phyloP scores from a whole-genome alignment of 2,113 vertebrate species.

The Chrysemys picta region DNA sequence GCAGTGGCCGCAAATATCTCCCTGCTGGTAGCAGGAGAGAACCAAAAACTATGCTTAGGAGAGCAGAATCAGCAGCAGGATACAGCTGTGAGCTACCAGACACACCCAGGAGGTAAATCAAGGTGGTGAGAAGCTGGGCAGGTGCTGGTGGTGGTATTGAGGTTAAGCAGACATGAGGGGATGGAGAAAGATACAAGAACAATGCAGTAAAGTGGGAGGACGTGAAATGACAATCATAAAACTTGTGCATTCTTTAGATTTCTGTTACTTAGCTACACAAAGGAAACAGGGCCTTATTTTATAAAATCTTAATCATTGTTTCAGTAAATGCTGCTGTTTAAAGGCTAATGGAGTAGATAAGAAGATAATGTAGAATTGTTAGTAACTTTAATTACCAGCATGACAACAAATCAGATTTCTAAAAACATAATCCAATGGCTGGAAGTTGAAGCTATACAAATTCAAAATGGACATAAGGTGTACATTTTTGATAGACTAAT shows the following conservation, averaged over 20 bases:
- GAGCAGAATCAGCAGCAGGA: not conserved
- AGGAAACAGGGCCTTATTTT: not conserved
- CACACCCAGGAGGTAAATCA: not conserved
- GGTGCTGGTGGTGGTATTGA: not conserved
- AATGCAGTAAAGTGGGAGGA: not conserved
- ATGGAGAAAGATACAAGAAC: not conserved
- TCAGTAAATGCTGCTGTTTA: too few relatives aligned
- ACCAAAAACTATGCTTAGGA: not conserved
- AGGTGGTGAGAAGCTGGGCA: not conserved
- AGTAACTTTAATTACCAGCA: not conserved
- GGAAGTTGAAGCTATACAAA: not conserved
- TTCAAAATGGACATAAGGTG: not conserved
- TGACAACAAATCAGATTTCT: not conserved
- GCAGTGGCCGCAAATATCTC: not conserved
- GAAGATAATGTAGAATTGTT: not conserved
- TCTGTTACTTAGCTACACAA: not conserved
- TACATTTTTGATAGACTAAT: not conserved
- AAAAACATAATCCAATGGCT: not conserved
- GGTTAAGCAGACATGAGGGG: not conserved
- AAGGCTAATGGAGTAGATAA: not conserved
- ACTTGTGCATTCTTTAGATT: not conserved
- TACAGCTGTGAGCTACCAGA: fast-evolving
- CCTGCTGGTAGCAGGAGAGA: not conserved
- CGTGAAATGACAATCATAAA: not conserved
- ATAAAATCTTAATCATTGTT: not conserved